Evolutionary conservation across 1,140 invertebrate genomes (phyloP), one percentile per base, ranked within the genome.

Genomic region (Meloidogyne chitwoodi): DNA sequence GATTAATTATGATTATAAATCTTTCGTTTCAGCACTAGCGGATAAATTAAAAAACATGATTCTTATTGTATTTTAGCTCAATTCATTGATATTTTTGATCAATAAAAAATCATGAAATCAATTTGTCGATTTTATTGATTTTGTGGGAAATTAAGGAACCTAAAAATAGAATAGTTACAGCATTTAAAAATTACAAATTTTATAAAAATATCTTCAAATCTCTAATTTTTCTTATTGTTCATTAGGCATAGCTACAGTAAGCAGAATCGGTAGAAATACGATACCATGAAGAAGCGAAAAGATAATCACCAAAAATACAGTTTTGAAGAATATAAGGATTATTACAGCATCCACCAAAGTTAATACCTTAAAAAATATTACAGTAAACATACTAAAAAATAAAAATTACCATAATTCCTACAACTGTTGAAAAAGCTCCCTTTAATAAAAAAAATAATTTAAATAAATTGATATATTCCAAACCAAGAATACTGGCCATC

Each of bases 401-500:
- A 1, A 65, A 11, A 10, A 4, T 27, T n/a, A 67, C 77, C 75
- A 85, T 67, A 31, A 86, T 87, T n/a, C 85, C 85, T 0, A 87
- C 62, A n/a, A 86, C 67, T 26, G 85, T 86, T 3, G 85, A 87
- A 19, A 83, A 86, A 14, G 86, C 85, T 4, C 79, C 82, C 80
- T 80, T 2, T 83, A 79, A 74, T 41, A 16, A 3, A 19, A 41
- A 16, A 29, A 82, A n/a, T 8, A 56, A 8, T 22, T 56, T 56
- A n/a, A n/a, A 56, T n/a, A 1, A 89, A n/a, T 92, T 91, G 6
- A 93, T 65, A 93, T 90, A 56, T 92, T 93, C 6, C 92, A 93
- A 27, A 93, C 93, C 93, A 84, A 91, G 91, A 44, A 93, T 88
- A 27, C 94, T 92, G 12, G 93, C 93, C 34, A 92, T 90, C 22